A percentile compares a stretch with the other conserved stretches of the same genome.
Conservation (phyloP, 2,888 invertebrate genomes). For the Hemithea aestivaria region DNA sequence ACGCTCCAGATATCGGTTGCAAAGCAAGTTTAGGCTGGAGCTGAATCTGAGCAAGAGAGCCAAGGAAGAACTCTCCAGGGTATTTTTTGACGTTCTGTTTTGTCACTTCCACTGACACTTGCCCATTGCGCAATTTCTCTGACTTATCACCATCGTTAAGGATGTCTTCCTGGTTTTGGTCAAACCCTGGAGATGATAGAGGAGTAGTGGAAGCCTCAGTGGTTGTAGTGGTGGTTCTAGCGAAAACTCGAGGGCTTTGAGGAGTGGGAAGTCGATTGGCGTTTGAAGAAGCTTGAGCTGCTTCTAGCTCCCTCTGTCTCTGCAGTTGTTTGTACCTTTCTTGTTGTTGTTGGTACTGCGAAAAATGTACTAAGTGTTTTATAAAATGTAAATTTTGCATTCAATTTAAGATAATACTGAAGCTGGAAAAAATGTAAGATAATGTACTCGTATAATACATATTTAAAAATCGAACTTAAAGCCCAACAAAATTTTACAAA, state of each 20-base stretch:
- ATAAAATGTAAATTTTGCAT: background rate
- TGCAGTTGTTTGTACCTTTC: constrained; percentile 55
- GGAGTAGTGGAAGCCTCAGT: constrained; percentile 43
- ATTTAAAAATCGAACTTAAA: too few relatives aligned
- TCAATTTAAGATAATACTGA: background rate
- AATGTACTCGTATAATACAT: too few relatives aligned
- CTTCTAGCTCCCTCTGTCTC: constrained; percentile 57
- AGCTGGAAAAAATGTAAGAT: too few relatives aligned
- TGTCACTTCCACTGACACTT: constrained; percentile 60
- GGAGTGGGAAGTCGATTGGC: constrained; percentile 40
- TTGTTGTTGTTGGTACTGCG: constrained; percentile 63
- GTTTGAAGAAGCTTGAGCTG: constrained; percentile 31
- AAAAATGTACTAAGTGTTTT: constrained; percentile 1
- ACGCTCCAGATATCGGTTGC: constrained; percentile 50
- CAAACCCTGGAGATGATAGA: constrained; percentile 47
- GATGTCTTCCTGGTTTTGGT: constrained; percentile 54
- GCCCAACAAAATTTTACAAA: constrained; percentile 6
- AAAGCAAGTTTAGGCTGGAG: constrained; percentile 57
- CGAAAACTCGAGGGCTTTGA: constrained; percentile 52
- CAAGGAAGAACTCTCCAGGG: constrained; percentile 61
- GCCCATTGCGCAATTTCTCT: constrained; percentile 37
- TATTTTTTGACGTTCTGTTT: constrained; percentile 65
- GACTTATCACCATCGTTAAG: constrained; percentile 24
- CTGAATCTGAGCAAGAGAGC: constrained; percentile 58
- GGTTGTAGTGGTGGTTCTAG: constrained; percentile 42